Percentiles rank a stretch among this genome's conserved stretches.
Evolutionary conservation across 2,888 invertebrate genomes (phyloP).

Genomic region (Drosophila diplacantha): DNA sequence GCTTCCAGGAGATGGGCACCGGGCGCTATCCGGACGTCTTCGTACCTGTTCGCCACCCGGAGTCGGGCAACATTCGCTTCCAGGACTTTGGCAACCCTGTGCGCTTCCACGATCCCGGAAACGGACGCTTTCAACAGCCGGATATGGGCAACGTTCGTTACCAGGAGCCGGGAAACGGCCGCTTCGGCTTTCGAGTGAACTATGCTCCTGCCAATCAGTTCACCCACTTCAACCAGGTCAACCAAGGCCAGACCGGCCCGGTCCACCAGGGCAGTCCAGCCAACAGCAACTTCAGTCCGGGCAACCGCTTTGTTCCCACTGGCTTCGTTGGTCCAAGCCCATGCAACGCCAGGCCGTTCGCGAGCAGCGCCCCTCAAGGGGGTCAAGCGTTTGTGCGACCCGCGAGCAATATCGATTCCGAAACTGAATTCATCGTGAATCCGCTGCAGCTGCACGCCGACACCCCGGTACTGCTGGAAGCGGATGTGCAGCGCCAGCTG

Average conservation of each 20-base stretch:
- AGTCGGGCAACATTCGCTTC: background rate
- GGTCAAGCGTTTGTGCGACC: background rate
- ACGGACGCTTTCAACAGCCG: background rate
- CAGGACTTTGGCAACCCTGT: background rate
- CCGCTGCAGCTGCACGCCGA: background rate
- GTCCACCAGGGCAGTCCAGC: background rate
- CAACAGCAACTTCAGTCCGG: background rate
- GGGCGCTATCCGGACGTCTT: background rate
- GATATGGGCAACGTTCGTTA: background rate
- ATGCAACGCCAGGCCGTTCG: background rate
- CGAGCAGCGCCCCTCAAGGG: background rate
- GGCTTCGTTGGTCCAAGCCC: background rate
- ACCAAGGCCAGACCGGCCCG: background rate
- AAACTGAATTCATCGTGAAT: background rate
- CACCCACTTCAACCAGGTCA: background rate
- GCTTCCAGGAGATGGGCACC: too few relatives aligned
- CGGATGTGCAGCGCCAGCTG: background rate
- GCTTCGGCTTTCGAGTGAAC: background rate
- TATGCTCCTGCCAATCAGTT: background rate
- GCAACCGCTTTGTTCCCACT: background rate
- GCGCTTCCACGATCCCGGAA: background rate
- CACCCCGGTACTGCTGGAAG: background rate
- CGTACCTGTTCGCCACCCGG: background rate
- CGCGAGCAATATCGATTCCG: background rate
- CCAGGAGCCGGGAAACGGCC: background rate